These are phyloP conservation scores for Mallotus villosus DNA, from an alignment of 2,797 vertebrate species.

Conservation along the genomic window DNA sequence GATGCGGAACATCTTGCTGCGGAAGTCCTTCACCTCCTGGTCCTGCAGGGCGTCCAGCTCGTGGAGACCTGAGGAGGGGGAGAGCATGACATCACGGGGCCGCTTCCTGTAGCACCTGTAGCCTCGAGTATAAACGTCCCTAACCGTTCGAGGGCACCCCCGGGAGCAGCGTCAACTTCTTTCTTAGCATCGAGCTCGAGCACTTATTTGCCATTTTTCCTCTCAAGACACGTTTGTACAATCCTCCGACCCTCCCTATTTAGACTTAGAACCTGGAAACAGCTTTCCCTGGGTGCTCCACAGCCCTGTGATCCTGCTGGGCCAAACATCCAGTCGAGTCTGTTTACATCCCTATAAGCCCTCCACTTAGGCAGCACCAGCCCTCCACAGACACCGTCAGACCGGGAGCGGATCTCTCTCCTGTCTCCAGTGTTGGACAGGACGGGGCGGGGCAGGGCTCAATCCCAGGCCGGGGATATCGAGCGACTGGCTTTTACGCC, in stretches of 20 bases:
- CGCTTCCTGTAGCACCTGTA: too few relatives aligned
- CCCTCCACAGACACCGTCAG: too few relatives aligned
- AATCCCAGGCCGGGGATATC: conserved; percentile 1
- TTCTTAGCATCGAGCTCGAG: neutral
- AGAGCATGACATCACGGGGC: neutral
- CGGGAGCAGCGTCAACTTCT: neutral
- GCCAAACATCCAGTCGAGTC: too few relatives aligned
- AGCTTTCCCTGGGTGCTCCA: too few relatives aligned
- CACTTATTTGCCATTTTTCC: neutral
- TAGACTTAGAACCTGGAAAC: neutral
- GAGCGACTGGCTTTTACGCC: neutral
- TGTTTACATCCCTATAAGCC: too few relatives aligned
- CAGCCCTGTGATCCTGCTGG: too few relatives aligned
- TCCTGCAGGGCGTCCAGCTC: conserved; percentile 92
- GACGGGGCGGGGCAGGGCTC: conserved; percentile 12
- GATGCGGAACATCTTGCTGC: conserved; percentile 88
- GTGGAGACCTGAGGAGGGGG: conserved; percentile 83
- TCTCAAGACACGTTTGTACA: too few relatives aligned
- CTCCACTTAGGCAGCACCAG: too few relatives aligned
- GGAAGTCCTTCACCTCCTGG: conserved; percentile 96
- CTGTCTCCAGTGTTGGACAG: conserved; percentile 5
- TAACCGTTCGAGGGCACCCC: too few relatives aligned
- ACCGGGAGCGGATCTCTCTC: conserved; percentile 6
- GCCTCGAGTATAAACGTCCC: too few relatives aligned
- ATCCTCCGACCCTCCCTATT: neutral